Conservation (phyloP, 2,888 invertebrate species). For the Chaitophorus viminalis region DNA sequence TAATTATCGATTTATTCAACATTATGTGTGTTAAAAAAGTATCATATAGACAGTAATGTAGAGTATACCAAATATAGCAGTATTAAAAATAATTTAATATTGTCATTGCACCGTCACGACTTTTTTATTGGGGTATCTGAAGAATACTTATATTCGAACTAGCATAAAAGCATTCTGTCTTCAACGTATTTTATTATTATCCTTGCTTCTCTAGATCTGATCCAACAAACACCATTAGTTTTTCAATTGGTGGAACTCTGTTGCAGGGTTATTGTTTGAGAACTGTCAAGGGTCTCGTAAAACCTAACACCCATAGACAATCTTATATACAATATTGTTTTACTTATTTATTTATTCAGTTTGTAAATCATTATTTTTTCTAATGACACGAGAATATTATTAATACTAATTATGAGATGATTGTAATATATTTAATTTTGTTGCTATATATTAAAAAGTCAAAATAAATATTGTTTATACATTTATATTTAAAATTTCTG, state of each 20-base stretch:
- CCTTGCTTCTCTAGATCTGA: neutral
- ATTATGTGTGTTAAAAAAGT: neutral
- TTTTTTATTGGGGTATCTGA: neutral
- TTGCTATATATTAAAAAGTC: too few relatives aligned
- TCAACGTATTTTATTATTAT: neutral
- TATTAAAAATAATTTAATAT: neutral
- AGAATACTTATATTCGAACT: neutral
- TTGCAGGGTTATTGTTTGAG: neutral
- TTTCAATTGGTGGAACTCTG: conserved; percentile 13
- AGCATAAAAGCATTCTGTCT: neutral
- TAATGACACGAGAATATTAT: neutral
- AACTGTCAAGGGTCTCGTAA: conserved; percentile 7
- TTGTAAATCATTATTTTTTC: neutral
- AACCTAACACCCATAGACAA: neutral
- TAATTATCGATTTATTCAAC: neutral
- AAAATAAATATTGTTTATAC: too few relatives aligned
- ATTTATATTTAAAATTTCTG: too few relatives aligned
- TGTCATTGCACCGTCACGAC: neutral
- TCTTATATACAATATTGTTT: too few relatives aligned
- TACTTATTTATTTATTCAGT: neutral
- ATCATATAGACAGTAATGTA: neutral
- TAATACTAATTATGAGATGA: neutral
- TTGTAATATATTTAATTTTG: neutral
- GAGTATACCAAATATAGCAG: neutral
- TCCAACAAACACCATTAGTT: conserved; percentile 6